These are phyloP conservation scores for Phortica variegata DNA, from an alignment of 1,140 invertebrate species.

Conservation along the genomic window DNA sequence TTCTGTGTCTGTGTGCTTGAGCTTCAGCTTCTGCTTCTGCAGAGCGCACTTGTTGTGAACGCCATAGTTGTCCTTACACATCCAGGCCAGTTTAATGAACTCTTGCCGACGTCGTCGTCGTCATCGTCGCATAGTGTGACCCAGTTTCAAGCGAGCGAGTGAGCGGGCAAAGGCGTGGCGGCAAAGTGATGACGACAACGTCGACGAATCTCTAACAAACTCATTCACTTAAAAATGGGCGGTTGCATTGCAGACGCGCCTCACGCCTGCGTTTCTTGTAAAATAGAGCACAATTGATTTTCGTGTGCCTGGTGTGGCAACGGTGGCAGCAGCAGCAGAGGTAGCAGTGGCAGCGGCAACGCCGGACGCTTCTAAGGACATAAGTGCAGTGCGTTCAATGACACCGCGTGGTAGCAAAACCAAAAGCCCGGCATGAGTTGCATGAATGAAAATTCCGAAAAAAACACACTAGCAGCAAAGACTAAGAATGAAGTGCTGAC, in stretches of 20 bases:
- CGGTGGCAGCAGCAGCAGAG: constrained; percentile 5
- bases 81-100: constrained; percentile 37
- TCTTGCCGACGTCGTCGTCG: too few species aligned
- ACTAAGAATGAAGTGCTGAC: too few species aligned
- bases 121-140: constrained; percentile 34
- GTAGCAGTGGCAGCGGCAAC: constrained; percentile 7
- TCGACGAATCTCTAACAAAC: too few species aligned
- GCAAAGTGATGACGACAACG: constrained; percentile 10
- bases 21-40: too few species aligned
- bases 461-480: too few species aligned
- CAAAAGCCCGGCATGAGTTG: constrained; percentile 1
- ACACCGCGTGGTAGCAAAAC: constrained; percentile 7
- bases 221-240: constrained; percentile 28
- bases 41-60: too few species aligned
- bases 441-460: constrained; percentile 37
- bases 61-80: constrained; percentile 40
- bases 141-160: constrained; percentile 25
- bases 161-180: constrained; percentile 6
- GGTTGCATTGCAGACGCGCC: constrained; percentile 15
- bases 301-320: not conserved
- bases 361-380: constrained; percentile 1
- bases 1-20: too few species aligned
- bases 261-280: not conserved
- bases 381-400: constrained; percentile 17
- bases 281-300: too few species aligned